phyloP scores from a whole-genome alignment of 1,140 invertebrate genomes.

The Dreissena rostriformis region DNA sequence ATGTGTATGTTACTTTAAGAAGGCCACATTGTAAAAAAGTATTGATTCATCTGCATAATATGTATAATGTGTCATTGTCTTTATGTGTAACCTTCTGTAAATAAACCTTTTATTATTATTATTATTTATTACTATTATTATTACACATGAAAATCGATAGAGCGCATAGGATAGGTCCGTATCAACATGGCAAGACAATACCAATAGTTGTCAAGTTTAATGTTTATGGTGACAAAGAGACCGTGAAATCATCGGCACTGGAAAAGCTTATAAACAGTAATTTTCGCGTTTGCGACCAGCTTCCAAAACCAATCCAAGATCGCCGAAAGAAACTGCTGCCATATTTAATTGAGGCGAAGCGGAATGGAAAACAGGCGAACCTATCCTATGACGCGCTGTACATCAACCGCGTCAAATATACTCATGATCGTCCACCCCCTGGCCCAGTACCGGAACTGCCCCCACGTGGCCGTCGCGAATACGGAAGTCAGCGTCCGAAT shows the following conservation, averaged over 20 bases:
- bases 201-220: conserved; percentile 45
- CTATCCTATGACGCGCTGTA: conserved; percentile 26
- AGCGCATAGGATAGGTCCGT: conserved; percentile 10
- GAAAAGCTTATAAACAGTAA: background rate
- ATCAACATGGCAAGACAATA: background rate
- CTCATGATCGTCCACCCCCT: background rate
- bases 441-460: conserved; percentile 10
- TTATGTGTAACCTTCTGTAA: too few species aligned
- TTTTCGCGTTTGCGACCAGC: conserved; percentile 3
- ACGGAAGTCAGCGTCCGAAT: background rate
- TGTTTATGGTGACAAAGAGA: conserved; percentile 3
- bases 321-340: conserved; percentile 6
- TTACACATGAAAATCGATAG: conserved; percentile 29
- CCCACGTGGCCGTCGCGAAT: background rate
- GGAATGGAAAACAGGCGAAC: conserved; percentile 1
- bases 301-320: conserved; percentile 5
- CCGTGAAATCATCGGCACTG: background rate
- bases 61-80: too few species aligned
- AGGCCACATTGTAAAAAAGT: too few species aligned
- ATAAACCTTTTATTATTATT: too few species aligned
- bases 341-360: background rate
- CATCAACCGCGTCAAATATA: conserved; percentile 9
- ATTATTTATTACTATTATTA: too few species aligned
- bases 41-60: too few species aligned
- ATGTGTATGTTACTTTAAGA: too few species aligned